These are phyloP conservation scores for Eilema caniola DNA, from an alignment of 2,888 invertebrate species.

Conservation along the genomic window DNA sequence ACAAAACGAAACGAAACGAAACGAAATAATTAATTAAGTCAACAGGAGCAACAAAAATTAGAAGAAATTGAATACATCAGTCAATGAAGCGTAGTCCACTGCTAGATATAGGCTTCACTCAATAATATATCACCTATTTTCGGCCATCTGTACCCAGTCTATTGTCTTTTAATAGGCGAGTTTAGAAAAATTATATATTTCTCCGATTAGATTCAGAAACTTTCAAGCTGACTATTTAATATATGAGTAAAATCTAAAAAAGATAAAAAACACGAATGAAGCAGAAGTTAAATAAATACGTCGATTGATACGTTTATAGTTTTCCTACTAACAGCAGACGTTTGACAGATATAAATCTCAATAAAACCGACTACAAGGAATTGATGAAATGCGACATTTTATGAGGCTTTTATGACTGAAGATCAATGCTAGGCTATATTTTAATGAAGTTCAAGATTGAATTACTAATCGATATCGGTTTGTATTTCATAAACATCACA, in stretches of 20 bases:
- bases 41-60: background rate
- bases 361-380: slow-evolving; percentile 54
- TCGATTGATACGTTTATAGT: slow-evolving; percentile 42
- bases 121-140: too few species aligned
- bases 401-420: slow-evolving; percentile 64
- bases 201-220: background rate
- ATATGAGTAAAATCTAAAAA: background rate
- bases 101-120: too few species aligned
- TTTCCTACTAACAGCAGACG: slow-evolving; percentile 39
- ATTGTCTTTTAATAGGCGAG: background rate
- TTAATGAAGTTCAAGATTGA: slow-evolving; percentile 42
- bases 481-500: slow-evolving; percentile 34
- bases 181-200: background rate
- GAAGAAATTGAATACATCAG: too few species aligned
- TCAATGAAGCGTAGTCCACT: too few species aligned
- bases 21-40: too few species aligned
- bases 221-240: background rate
- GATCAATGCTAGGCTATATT: slow-evolving; percentile 42
- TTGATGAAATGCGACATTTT: slow-evolving; percentile 67
- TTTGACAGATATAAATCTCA: slow-evolving; percentile 46
- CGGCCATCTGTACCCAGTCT: too few species aligned
- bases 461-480: slow-evolving; percentile 34
- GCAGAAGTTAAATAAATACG: slow-evolving; percentile 53
- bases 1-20: too few species aligned
- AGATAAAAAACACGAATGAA: slow-evolving; percentile 41